phyloP scores from a whole-genome alignment of 2,888 invertebrate genomes.

The Alloplasta piceator region DNA sequence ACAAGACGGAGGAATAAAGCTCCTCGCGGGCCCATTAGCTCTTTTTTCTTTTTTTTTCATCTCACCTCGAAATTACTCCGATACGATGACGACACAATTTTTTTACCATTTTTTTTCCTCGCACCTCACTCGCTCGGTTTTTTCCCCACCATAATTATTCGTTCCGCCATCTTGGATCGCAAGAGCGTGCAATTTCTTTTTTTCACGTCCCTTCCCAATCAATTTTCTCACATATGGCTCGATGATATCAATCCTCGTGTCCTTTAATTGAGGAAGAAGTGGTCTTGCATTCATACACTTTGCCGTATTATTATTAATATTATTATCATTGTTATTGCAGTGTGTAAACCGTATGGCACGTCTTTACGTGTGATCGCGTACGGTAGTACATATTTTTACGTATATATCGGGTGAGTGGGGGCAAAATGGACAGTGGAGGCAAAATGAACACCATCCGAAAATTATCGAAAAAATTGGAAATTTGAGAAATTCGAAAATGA shows the following conservation, averaged over 20 bases:
- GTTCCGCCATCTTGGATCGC: constrained; percentile 43
- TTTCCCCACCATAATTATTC: constrained; percentile 25
- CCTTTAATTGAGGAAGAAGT: constrained; percentile 58
- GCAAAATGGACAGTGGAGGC: no score
- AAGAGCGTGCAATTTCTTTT: constrained; percentile 47
- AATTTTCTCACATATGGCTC: constrained; percentile 11
- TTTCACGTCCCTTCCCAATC: constrained; percentile 14
- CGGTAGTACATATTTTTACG: constrained; percentile 8
- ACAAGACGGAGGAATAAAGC: constrained; percentile 56
- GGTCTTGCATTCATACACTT: constrained; percentile 33
- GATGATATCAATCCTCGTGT: constrained; percentile 47
- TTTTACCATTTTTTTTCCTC: constrained; percentile 37
- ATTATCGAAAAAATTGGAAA: no score
- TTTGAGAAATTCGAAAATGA: no score
- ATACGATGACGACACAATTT: constrained; percentile 65
- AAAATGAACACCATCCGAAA: no score
- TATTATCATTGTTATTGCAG: background rate
- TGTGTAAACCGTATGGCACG: constrained; percentile 42
- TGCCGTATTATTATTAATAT: constrained; percentile 37
- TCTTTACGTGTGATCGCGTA: constrained; percentile 28
- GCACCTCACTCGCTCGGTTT: constrained; percentile 42
- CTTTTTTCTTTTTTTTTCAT: constrained; percentile 39
- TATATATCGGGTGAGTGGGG: background rate
- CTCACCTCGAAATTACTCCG: constrained; percentile 65
- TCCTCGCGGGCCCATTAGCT: constrained; percentile 59